Percentiles rank a stretch among this genome's conserved stretches.
Evolutionary conservation across 2,797 vertebrate species (phyloP).

Genomic region (Ataeniobius toweri): DNA sequence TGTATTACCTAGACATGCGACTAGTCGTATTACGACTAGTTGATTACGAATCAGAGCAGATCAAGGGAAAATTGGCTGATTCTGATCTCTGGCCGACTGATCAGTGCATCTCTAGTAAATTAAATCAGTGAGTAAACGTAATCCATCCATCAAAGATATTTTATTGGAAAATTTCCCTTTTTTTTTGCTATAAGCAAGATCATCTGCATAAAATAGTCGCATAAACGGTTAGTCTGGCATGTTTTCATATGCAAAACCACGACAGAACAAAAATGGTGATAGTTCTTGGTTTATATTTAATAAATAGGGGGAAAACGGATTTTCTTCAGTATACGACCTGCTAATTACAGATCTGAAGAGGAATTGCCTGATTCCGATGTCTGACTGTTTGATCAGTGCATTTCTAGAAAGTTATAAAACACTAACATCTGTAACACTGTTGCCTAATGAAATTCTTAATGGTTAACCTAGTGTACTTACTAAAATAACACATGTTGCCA

Average conservation of each 20-base stretch:
- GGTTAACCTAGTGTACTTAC: slow-evolving; percentile 60
- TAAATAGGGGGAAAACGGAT: background rate
- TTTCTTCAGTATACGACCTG: background rate
- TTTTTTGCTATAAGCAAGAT: background rate
- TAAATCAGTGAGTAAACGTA: background rate
- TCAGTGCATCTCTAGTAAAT: background rate
- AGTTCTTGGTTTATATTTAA: background rate
- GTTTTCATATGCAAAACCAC: background rate
- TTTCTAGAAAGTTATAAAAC: slow-evolving; percentile 33
- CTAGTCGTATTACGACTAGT: too few species aligned
- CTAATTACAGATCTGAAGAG: background rate
- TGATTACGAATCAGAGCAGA: background rate
- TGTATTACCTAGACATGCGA: background rate
- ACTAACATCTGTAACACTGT: slow-evolving; percentile 65
- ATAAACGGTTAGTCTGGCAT: background rate
- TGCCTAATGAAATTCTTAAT: slow-evolving; percentile 66
- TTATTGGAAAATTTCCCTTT: background rate
- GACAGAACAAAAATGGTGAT: too few species aligned
- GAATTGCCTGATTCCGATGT: background rate
- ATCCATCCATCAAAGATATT: background rate
- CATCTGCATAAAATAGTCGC: too few species aligned
- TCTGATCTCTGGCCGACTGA: background rate
- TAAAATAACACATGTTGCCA: slow-evolving; percentile 29
- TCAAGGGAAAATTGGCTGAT: background rate
- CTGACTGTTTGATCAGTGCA: background rate